phyloP scores from a whole-genome alignment of 2,113 vertebrate species.

The Astur gentilis region DNA sequence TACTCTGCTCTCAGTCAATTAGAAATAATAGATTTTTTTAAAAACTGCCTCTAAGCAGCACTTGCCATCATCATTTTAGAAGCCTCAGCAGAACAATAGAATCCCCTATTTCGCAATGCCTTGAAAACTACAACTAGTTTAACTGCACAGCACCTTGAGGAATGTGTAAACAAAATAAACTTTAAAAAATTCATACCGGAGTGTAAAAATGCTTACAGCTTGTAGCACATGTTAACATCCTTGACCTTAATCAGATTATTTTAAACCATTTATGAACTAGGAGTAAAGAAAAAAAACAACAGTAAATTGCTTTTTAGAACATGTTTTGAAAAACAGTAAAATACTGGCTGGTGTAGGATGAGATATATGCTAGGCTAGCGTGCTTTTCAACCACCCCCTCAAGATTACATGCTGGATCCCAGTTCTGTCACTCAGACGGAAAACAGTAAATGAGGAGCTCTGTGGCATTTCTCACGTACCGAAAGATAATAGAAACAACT shows the following conservation, averaged over 20 bases:
- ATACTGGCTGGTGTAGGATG: neutral
- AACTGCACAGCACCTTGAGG: neutral
- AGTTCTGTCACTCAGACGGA: neutral
- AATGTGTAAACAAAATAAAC: neutral
- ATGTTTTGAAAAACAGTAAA: neutral
- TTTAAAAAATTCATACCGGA: neutral
- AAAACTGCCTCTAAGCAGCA: neutral
- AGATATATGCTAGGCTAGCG: neutral
- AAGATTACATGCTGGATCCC: neutral
- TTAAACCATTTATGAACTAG: neutral
- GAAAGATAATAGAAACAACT: neutral
- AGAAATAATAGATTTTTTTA: neutral
- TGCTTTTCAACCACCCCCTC: neutral
- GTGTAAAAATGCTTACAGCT: neutral
- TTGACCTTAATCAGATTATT: neutral
- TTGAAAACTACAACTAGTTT: neutral
- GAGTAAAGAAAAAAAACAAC: neutral
- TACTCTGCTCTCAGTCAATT: neutral
- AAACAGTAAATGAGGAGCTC: neutral
- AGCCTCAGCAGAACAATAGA: neutral
- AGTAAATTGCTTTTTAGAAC: neutral
- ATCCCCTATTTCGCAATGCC: neutral
- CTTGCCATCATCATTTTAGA: neutral
- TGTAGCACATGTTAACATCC: neutral
- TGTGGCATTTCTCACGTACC: neutral